These are phyloP conservation scores for Xenotilapia longispinis DNA, from an alignment of 2,113 vertebrate species.

Conservation along the genomic window DNA sequence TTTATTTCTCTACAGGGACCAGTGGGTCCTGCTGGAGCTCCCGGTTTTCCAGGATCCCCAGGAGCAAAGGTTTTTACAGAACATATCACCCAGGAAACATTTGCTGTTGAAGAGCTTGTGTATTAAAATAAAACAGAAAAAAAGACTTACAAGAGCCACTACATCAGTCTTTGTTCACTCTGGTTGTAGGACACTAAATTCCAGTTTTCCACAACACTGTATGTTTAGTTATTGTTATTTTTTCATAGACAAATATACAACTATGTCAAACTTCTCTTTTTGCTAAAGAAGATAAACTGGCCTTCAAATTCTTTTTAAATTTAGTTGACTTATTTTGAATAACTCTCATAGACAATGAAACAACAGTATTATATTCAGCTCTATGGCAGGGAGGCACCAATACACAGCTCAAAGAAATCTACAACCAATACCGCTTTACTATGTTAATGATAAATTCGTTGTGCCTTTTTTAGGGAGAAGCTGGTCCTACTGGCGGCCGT, in stretches of 20 bases:
- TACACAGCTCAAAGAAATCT: not conserved
- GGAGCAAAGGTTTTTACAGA: conserved; percentile 82
- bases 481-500: conserved; percentile 86
- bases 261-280: not conserved
- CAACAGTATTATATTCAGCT: not conserved
- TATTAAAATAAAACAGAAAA: not conserved
- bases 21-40: conserved; percentile 87
- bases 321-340: not conserved
- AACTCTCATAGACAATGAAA: not conserved
- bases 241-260: not conserved
- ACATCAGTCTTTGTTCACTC: not conserved
- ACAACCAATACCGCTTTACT: not conserved
- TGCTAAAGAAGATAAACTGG: not conserved
- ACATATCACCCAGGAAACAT: not conserved
- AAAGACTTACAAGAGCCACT: not conserved
- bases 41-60: conserved; percentile 93
- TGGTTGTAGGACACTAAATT: not conserved
- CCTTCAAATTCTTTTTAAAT: not conserved
- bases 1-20: conserved; percentile 76
- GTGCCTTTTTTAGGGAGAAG: conserved; percentile 81
- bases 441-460: not conserved
- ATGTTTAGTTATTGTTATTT: not conserved
- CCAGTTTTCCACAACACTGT: not conserved
- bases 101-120: not conserved
- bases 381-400: not conserved